Evolutionary conservation across 1,140 invertebrate genomes (phyloP).

Genomic region (Melitaea cinxia): DNA sequence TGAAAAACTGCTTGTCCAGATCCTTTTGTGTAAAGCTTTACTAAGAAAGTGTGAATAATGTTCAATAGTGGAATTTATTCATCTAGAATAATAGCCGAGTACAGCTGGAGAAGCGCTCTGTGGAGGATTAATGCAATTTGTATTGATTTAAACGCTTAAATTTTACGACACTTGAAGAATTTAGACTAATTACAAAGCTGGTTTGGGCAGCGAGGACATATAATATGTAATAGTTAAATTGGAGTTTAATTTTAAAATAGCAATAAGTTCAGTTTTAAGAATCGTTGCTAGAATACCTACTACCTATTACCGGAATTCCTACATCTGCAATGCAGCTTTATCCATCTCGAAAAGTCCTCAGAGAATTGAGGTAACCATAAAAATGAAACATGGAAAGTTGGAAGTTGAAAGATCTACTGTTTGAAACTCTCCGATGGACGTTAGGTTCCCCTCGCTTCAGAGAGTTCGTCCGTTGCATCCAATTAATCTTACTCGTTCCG

Average conservation of each 20-base stretch:
- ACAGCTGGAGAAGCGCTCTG: not conserved
- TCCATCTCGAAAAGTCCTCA: constrained; percentile 24
- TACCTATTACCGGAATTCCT: constrained; percentile 28
- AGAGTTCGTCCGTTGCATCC: constrained; percentile 19
- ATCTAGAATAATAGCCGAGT: not conserved
- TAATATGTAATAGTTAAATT: too few species aligned
- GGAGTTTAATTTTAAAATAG: not conserved
- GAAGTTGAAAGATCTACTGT: constrained; percentile 15
- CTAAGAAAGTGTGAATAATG: too few species aligned
- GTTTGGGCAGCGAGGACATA: too few species aligned
- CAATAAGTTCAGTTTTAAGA: constrained; percentile 24
- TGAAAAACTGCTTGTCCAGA: too few species aligned
- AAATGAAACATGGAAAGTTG: constrained; percentile 30
- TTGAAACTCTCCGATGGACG: constrained; percentile 10
- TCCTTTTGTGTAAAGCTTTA: too few species aligned
- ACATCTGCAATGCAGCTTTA: constrained; percentile 44
- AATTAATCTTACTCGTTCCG: constrained; percentile 24
- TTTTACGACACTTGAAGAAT: too few species aligned
- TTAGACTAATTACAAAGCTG: too few species aligned
- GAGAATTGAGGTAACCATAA: constrained; percentile 35
- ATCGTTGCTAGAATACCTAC: constrained; percentile 33
- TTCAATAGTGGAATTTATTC: not conserved
- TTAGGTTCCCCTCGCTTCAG: not conserved
- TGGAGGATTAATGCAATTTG: not conserved
- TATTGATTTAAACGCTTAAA: not conserved